These are phyloP conservation scores for Microcebus lehilahytsara DNA, from an alignment of 2,113 vertebrate species.

Conservation along the genomic window DNA sequence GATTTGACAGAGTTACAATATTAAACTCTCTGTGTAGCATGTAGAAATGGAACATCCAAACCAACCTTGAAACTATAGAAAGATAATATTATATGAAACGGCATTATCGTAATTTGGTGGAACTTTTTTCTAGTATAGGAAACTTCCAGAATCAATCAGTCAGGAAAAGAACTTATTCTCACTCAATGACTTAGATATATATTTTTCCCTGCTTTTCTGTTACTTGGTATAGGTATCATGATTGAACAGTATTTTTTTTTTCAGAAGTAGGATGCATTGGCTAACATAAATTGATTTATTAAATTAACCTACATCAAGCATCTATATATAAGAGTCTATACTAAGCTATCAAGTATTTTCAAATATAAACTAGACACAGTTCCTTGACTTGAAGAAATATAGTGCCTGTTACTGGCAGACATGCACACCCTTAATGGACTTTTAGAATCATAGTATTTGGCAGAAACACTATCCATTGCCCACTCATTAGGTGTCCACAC, in stretches of 20 bases:
- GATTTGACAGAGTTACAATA: slow-evolving; percentile 39
- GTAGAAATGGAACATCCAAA: background rate
- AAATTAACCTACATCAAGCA: background rate
- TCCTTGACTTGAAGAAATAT: background rate
- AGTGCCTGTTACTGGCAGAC: background rate
- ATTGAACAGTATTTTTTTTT: background rate
- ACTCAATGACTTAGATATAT: background rate
- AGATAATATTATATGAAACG: background rate
- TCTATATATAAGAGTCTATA: background rate
- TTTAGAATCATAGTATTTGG: background rate
- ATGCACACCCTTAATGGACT: background rate
- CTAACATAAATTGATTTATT: background rate
- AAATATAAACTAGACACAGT: background rate
- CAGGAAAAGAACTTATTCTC: background rate
- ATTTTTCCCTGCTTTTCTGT: background rate
- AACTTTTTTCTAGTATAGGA: background rate
- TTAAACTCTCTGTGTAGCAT: background rate
- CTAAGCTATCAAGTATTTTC: background rate
- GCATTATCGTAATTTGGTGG: slow-evolving; percentile 16
- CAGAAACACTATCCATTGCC: background rate
- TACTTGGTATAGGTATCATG: background rate
- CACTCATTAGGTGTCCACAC: too few species aligned
- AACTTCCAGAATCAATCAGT: background rate
- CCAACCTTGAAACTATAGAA: slow-evolving; percentile 43
- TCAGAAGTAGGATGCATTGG: background rate